Evolutionary conservation across 2,797 vertebrate species (phyloP).

Genomic region (Arnoldichthys spilopterus): DNA sequence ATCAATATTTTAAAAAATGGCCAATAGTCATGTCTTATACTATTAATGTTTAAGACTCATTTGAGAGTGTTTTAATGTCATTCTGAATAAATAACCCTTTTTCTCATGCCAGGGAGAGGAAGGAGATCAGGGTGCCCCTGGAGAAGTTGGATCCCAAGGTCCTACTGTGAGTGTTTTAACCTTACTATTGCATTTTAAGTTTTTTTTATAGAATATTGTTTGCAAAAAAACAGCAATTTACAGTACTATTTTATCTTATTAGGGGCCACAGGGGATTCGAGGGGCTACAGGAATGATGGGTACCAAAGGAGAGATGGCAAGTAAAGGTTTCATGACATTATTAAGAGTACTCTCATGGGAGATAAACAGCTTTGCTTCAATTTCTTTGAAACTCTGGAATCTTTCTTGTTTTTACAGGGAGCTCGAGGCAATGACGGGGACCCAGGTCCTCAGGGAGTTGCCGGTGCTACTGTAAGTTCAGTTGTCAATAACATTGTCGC

Average conservation of each 20-base stretch:
- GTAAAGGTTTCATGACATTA: constrained; percentile 38
- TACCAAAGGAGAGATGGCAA: constrained; percentile 89
- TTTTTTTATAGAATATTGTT: neutral
- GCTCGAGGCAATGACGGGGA: constrained; percentile 89
- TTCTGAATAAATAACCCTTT: constrained; percentile 13
- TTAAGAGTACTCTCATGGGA: neutral
- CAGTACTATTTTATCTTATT: constrained; percentile 53
- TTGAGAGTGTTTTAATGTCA: neutral
- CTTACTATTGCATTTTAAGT: neutral
- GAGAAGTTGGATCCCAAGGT: constrained; percentile 91
- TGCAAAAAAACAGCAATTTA: neutral
- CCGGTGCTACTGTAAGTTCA: constrained; percentile 87
- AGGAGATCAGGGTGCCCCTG: constrained; percentile 88
- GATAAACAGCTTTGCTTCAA: neutral
- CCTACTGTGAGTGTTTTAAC: constrained; percentile 78
- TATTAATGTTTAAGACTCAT: neutral
- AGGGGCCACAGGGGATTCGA: constrained; percentile 90
- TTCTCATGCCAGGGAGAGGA: constrained; percentile 87
- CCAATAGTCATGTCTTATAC: too few relatives aligned
- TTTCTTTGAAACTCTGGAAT: neutral
- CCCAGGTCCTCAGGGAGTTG: constrained; percentile 88
- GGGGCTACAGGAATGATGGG: constrained; percentile 91
- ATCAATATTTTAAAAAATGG: too few relatives aligned
- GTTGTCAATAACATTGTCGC: neutral
- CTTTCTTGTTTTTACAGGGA: constrained; percentile 76